Evolutionary conservation across 2,888 invertebrate genomes (phyloP).

Genomic region (Lasioglossum villosulum): DNA sequence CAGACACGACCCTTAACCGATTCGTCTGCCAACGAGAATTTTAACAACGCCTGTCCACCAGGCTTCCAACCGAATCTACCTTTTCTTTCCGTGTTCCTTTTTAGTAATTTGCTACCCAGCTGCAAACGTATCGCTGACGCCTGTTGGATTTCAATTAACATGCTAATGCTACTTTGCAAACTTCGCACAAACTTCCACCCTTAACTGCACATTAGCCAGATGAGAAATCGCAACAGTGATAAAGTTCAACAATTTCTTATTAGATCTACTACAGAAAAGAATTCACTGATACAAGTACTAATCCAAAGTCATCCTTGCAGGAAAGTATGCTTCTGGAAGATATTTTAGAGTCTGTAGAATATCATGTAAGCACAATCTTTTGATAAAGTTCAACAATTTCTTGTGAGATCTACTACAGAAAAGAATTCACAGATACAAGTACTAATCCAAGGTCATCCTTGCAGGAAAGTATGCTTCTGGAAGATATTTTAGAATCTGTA

Average conservation of each 20-base stretch:
- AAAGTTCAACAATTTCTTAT: not conserved
- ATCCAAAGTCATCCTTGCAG: too few relatives aligned
- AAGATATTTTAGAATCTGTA: not conserved
- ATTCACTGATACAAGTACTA: too few relatives aligned
- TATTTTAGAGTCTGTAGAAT: not conserved
- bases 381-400: not conserved
- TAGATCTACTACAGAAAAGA: too few relatives aligned
- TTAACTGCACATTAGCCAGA: not conserved
- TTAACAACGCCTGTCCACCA: constrained; percentile 34
- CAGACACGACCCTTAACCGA: constrained; percentile 40
- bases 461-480: too few relatives aligned
- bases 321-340: too few relatives aligned
- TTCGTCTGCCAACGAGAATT: constrained; percentile 45
- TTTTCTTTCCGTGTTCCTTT: not conserved
- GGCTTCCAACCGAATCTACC: constrained; percentile 1
- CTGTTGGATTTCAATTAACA: constrained; percentile 7
- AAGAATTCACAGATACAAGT: too few relatives aligned
- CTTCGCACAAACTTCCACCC: not conserved
- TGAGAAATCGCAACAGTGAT: not conserved
- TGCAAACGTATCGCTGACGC: not conserved
- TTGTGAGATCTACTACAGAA: not conserved
- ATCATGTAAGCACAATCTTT: too few relatives aligned
- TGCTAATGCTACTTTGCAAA: not conserved
- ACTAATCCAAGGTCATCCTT: too few relatives aligned
- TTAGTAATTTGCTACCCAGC: not conserved